Base-by-base conservation (phyloP, 2,888 invertebrate species). In the Plagiodera versicolora region DNA sequence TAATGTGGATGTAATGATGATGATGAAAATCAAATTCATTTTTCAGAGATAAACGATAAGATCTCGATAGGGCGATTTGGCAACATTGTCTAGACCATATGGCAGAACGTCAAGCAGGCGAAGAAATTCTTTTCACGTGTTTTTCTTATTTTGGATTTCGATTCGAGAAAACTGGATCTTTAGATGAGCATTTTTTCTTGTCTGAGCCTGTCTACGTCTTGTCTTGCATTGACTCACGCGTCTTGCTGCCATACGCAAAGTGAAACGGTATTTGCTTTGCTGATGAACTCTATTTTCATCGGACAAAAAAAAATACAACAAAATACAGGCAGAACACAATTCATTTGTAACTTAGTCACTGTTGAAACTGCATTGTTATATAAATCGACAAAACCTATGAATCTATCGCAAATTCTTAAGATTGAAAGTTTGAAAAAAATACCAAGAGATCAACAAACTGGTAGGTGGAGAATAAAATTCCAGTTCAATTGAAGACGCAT, bases 101-200 rank as follows among this genome's bases (percentile, higher is more conserved):
- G 58, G 54, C 30, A 35, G 48, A 49, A 54, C 70, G 68, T 69
- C 70, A 70, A 63, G 66, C 70, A 67, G 69, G 70, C 68, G 67
- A 64, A 57, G 57, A 52, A 53, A 52, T 56, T 24, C 56, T 69
- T 64, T 74, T 73, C 75, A 75, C 75, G 75, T 75, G 75, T 75
- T 67, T 68, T 70, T 73, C 56, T 46, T 50, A 53, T 60, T 57
- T 55, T 16, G 24, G 45, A 46, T 58, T 53, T 54, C 28, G 57
- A 57, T 65, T 60, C 60, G 16, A 56, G 68, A 71, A 73, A 74
- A 73, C 69, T 71, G 71, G 71, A 72, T 72, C 70, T 70, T 66
- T 58, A 50, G 67, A 70, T 3, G 69, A 68, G 64, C 57, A 46
- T 55, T 48, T 9, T 48, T 58, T 56, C 49, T 57, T 51, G 55